Evolutionary conservation across 64 coral and sea anemone genomes (phyloP), one percentile per base, ranked within the genome.

Genomic region (Acropora tenuis): DNA sequence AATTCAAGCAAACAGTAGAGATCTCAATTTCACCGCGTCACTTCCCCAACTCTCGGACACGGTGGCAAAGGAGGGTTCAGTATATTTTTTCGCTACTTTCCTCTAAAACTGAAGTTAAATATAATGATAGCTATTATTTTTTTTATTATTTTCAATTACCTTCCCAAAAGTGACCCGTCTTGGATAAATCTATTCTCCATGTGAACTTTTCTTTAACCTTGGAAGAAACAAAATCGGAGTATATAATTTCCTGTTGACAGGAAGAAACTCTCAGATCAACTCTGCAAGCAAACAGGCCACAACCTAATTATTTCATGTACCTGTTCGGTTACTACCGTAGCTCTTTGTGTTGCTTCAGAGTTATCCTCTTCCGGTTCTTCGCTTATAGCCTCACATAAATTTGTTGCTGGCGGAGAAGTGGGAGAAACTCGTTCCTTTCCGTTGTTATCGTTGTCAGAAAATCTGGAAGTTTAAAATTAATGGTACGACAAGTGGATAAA

Each of bases 131-230:
- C 30, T 30, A 30, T 30, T 30, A 30, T 30, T 30, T 30, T 30
- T 30, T 0, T 30, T 10, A 7, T 55, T 10, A 55, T 55, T 55
- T 55, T 55, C 1, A 74, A 75, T 96, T 16, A 93, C 97, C 97
- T 99, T 99, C 47, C 97, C 97, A 99, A 76, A 84, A 99, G 60
- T 73, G 75, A 60, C 96, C 97, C 76, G 97, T 99, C 91, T 94
- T 93, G 44, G 97, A 96, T n/a, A 99, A 80, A 75, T 99, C 94
- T 50, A 99, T 99, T 67, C 94, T 93, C 97, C 97, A 99, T 61
- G 30, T 87, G 7, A 86, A 95, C 50, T 65, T 87, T 77, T 91
- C 89, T 20, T 71, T 30, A 80, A 53, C 57, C 50, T 82, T 48
- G 41, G 44, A 48, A 44, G 59, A 13, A 0, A 84, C 47, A 84